phyloP scores from a whole-genome alignment of 2,797 vertebrate species.

The Intellagama lesueurii region DNA sequence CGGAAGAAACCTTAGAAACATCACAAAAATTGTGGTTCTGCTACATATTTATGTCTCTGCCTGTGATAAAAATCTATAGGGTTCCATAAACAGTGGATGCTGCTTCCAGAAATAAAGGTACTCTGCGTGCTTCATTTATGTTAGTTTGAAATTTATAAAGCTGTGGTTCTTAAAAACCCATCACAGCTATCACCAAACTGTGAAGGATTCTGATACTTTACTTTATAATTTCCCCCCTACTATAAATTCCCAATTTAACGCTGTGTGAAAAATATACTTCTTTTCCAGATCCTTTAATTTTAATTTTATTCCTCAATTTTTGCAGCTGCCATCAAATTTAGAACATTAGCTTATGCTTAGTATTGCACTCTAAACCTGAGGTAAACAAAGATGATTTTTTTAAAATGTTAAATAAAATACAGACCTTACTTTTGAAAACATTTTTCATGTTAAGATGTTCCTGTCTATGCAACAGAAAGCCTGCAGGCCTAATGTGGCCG shows the following conservation, averaged over 20 bases:
- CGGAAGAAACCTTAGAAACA: not conserved
- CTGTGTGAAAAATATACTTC: not conserved
- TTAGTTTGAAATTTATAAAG: not conserved
- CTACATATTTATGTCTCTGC: not conserved
- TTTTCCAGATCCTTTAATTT: not conserved
- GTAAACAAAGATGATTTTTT: not conserved
- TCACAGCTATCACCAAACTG: not conserved
- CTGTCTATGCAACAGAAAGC: not conserved
- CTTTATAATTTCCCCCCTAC: not conserved
- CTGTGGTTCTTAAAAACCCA: not conserved
- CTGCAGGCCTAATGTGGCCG: not conserved
- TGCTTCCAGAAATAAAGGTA: not conserved
- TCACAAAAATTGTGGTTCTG: not conserved
- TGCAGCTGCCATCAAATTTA: not conserved
- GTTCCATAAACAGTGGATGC: too few species aligned
- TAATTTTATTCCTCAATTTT: too few species aligned
- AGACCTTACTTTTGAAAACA: too few species aligned
- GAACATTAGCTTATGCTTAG: not conserved
- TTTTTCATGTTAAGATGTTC: not conserved
- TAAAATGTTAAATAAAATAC: too few species aligned
- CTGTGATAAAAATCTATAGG: not conserved
- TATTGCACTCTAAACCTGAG: not conserved
- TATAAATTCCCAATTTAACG: not conserved
- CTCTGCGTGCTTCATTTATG: too few species aligned
- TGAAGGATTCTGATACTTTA: not conserved